Percentiles rank a stretch among this genome's conserved stretches.
Evolutionary conservation across 2,888 invertebrate genomes (phyloP).

Genomic region (Perizoma flavofasciatum): DNA sequence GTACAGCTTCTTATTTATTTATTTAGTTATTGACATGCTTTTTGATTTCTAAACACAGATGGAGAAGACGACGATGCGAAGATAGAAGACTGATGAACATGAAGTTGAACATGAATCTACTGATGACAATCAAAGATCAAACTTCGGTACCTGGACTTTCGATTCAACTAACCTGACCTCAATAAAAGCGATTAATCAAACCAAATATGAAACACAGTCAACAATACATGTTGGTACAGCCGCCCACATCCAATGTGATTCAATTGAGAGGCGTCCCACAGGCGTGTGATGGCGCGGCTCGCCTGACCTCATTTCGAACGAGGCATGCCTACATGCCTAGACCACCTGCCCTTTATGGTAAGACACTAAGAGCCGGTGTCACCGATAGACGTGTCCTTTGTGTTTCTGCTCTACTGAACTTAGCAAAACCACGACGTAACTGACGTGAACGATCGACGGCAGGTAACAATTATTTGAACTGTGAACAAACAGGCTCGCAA

Average conservation of each 20-base stretch:
- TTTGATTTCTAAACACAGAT: conserved; percentile 45
- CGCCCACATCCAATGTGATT: conserved; percentile 61
- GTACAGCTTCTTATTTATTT: conserved; percentile 35
- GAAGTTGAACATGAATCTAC: conserved; percentile 27
- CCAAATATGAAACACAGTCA: conserved; percentile 39
- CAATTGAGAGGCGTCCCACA: conserved; percentile 64
- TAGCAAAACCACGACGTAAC: conserved; percentile 34
- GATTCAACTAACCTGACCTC: conserved; percentile 33
- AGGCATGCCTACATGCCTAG: conserved; percentile 44
- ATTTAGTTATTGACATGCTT: conserved; percentile 42
- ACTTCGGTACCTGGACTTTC: conserved; percentile 17
- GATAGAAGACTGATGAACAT: conserved; percentile 44
- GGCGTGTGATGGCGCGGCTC: conserved; percentile 52
- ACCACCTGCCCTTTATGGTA: conserved; percentile 51
- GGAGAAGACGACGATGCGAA: conserved; percentile 42
- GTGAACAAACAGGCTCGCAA: conserved; percentile 18
- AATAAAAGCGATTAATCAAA: conserved; percentile 40
- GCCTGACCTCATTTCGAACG: conserved; percentile 66
- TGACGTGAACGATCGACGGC: conserved; percentile 27
- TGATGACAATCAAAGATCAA: conserved; percentile 19
- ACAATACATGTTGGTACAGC: conserved; percentile 43
- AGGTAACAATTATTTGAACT: conserved; percentile 23
- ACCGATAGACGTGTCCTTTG: conserved; percentile 39
- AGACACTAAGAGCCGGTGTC: conserved; percentile 36
- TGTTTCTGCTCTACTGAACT: conserved; percentile 42